Conservation (phyloP, 2,113 vertebrate species). For the Barnardius zonarius region DNA sequence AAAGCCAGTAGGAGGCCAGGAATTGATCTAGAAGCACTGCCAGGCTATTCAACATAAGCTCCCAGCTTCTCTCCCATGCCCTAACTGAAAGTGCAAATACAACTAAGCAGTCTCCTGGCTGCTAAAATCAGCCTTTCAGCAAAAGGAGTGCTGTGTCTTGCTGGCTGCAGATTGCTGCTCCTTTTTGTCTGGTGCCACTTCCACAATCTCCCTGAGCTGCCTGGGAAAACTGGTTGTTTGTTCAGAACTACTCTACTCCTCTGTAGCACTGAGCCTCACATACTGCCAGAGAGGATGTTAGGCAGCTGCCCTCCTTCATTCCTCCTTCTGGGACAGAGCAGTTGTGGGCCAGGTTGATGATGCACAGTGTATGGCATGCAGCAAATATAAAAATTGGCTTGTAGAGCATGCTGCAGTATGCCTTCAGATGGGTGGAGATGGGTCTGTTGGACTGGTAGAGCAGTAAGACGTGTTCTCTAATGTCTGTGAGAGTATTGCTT, state of each 20-base stretch:
- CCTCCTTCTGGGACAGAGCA: neutral
- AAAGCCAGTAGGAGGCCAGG: neutral
- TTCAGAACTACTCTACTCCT: neutral
- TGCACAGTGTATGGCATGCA: neutral
- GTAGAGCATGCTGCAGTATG: neutral
- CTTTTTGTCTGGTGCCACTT: neutral
- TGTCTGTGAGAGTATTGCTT: neutral
- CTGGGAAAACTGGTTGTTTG: neutral
- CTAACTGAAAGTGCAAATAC: neutral
- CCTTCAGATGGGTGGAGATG: neutral
- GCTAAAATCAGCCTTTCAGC: neutral
- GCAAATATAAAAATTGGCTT: neutral
- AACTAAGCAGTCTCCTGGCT: neutral
- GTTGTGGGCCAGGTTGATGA: neutral
- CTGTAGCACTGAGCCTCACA: neutral
- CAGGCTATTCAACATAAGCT: neutral
- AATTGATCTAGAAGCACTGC: neutral
- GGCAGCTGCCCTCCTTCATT: neutral
- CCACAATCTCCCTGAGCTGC: neutral
- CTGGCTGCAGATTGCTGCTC: neutral
- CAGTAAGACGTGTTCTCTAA: neutral
- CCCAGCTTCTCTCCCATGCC: neutral
- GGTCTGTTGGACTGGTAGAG: neutral
- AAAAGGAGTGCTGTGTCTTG: rapidly evolving
- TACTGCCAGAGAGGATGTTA: neutral